Base-by-base conservation (phyloP, 2,888 invertebrate genomes). In the Sclerodermus sp. region DNA sequence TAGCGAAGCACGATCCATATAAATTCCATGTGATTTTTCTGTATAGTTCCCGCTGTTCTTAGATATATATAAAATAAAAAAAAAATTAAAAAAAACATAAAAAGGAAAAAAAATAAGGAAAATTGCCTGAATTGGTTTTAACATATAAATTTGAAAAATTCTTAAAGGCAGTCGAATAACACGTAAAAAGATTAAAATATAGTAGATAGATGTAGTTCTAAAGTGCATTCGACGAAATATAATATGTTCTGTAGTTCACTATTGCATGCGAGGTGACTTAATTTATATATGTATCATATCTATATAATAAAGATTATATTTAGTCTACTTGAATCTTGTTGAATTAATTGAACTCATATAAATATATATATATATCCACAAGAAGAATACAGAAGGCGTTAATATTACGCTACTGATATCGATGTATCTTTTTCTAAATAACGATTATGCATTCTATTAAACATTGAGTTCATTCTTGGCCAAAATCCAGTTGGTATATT, bases 231-330 rank as follows among this genome's bases (percentile, higher is more conserved):
- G n/a, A 34, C 44, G 37, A 55, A 54, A 49, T 57, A 55, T 18
- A 42, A 18, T 58, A 51, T 48, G 57, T 60, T 58, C 60, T 53
- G 56, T 66, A 63, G 64, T 64, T 61, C 60, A 48, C 31, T 60
- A 64, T 63, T 70, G 69, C 69, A 70, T 70, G 72, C 63, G 58
- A 60, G 59, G 57, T 71, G 54, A 64, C 58, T 58, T 62, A 64
- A 68, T 68, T 70, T 71, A 63, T 71, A 70, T 73, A 73, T 71
- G 71, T 73, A 73, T 62, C 60, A 64, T 67, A 64, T 61, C 57
- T 61, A 66, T 57, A 62, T 62, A 73, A 73, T 71, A 72, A 71
- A 71, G 63, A 67, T 68, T 65, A 67, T 64, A 71, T 70, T 70
- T 68, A 72, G 65, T 70, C 67, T 55, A 47, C 49, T 42, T 53